Conservation (phyloP, 2,888 invertebrate genomes). For the Cantharis lateralis region DNA sequence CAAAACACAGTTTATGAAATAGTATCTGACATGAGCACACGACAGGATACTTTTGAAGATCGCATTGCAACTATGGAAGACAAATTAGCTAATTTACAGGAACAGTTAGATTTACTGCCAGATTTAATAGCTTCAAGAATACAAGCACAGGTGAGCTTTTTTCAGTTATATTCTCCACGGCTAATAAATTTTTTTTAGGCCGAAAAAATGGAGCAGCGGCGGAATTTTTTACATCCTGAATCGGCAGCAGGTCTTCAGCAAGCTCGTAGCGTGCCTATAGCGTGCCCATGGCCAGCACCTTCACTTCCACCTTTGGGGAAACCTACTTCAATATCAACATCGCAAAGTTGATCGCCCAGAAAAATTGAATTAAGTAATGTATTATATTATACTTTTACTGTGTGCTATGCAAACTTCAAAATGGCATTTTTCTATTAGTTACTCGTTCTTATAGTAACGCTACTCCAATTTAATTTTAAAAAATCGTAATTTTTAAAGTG, state of each 20-base stretch:
- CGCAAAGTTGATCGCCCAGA: constrained; percentile 50
- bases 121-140: constrained; percentile 71
- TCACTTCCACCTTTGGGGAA: constrained; percentile 66
- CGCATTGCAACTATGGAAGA: constrained; percentile 92
- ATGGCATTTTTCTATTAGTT: background rate
- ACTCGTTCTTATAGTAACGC: background rate
- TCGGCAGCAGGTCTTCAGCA: constrained; percentile 69
- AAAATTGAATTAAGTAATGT: constrained; percentile 12
- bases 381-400: constrained; percentile 40
- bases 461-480: background rate
- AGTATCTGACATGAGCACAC: constrained; percentile 94
- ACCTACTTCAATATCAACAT: constrained; percentile 41
- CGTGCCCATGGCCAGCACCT: constrained; percentile 82
- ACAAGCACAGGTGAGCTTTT: constrained; percentile 53
- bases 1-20: constrained; percentile 98
- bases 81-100: constrained; percentile 84
- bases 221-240: constrained; percentile 87
- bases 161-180: no score
- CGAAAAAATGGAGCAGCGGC: constrained; percentile 79
- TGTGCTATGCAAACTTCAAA: constrained; percentile 36
- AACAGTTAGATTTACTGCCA: constrained; percentile 83
- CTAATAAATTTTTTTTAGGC: constrained; percentile 59
- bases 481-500: background rate
- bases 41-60: constrained; percentile 93
- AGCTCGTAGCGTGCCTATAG: constrained; percentile 59